phyloP scores from a whole-genome alignment of 2,888 invertebrate genomes.

The Cynaeus angustus region DNA sequence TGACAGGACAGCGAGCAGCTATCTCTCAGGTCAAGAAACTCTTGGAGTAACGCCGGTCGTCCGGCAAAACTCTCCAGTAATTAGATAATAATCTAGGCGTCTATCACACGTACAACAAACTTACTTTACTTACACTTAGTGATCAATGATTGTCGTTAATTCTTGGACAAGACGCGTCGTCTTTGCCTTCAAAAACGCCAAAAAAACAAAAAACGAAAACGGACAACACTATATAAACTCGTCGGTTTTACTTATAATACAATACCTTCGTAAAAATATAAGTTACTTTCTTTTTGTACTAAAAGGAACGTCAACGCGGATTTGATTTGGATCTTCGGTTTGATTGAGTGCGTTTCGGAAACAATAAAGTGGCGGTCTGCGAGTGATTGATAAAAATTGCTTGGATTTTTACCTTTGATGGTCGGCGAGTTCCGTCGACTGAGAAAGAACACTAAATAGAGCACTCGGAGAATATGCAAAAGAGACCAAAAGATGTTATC shows the following conservation, averaged over 20 bases:
- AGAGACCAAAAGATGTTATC: slow-evolving; percentile 40
- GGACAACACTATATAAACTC: slow-evolving; percentile 40
- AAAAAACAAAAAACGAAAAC: slow-evolving; percentile 58
- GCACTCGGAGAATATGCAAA: slow-evolving; percentile 44
- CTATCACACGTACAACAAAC: slow-evolving; percentile 52
- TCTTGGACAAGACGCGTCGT: slow-evolving; percentile 71
- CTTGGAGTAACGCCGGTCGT: slow-evolving; percentile 44
- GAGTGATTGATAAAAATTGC: slow-evolving; percentile 44
- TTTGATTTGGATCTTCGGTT: slow-evolving; percentile 33
- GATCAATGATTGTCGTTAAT: slow-evolving; percentile 70
- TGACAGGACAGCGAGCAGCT: slow-evolving; percentile 25
- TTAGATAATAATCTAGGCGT: slow-evolving; percentile 48
- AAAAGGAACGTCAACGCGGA: slow-evolving; percentile 62
- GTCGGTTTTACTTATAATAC: slow-evolving; percentile 52
- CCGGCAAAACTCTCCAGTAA: slow-evolving; percentile 46
- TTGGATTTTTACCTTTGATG: slow-evolving; percentile 47
- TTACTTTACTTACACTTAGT: slow-evolving; percentile 48
- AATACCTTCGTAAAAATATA: slow-evolving; percentile 57
- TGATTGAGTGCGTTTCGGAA: slow-evolving; percentile 44
- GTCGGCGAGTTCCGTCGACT: slow-evolving; percentile 49
- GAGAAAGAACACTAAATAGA: slow-evolving; percentile 48
- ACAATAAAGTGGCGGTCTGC: slow-evolving; percentile 45
- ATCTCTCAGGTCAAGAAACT: slow-evolving; percentile 48
- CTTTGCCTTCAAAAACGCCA: slow-evolving; percentile 67
- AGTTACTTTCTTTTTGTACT: slow-evolving; percentile 63